Evolutionary conservation across 2,113 vertebrate genomes (phyloP).

Genomic region (Hucho hucho): DNA sequence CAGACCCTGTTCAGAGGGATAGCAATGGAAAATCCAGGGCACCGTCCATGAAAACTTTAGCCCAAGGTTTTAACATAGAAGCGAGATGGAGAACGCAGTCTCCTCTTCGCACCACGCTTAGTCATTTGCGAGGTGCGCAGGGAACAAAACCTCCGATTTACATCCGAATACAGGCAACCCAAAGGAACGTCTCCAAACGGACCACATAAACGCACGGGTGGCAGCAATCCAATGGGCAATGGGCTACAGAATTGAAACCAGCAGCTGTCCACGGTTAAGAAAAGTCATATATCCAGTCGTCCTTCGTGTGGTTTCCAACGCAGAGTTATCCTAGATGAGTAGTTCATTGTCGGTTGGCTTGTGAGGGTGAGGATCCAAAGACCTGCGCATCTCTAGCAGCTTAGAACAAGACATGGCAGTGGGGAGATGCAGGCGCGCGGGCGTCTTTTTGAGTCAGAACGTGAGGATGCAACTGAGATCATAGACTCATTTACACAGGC

Average conservation of each 20-base stretch:
- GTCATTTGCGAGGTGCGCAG: slow-evolving; percentile 6
- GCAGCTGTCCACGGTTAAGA: not conserved
- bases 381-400: not conserved
- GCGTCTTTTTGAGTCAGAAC: not conserved
- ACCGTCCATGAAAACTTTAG: slow-evolving; percentile 6
- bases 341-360: not conserved
- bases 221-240: not conserved
- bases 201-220: not conserved
- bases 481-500: too few relatives aligned
- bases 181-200: not conserved
- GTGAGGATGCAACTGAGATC: not conserved
- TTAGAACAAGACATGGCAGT: not conserved
- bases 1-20: not conserved
- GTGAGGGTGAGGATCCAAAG: not conserved
- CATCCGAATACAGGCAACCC: not conserved
- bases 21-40: not conserved
- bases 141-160: not conserved
- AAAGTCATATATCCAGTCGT: not conserved
- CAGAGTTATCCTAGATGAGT: not conserved
- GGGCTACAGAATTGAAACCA: not conserved
- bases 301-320: not conserved
- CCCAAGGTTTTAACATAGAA: slow-evolving; percentile 3
- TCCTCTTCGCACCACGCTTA: not conserved
- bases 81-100: slow-evolving; percentile 4
- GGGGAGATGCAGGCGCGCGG: not conserved